A percentile compares a stretch with the other conserved stretches of the same genome.
phyloP scores from a whole-genome alignment of 2,888 invertebrate genomes.

The Heliconius hortense region DNA sequence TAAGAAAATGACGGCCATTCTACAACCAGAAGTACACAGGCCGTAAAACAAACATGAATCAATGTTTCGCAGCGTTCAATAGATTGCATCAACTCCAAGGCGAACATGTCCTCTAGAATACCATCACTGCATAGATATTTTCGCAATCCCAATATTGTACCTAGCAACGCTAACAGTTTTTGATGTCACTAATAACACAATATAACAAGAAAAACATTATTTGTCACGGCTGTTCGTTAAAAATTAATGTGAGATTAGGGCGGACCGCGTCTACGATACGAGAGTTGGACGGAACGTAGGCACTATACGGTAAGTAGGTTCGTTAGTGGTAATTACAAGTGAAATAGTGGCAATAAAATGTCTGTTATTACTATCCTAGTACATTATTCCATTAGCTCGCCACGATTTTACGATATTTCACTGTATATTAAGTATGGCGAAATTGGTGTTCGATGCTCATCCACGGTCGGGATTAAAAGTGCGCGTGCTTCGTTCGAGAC shows the following conservation, averaged over 20 bases:
- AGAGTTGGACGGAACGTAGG: not conserved
- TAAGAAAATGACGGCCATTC: not conserved
- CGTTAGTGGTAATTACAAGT: slow-evolving; percentile 42
- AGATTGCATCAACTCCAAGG: slow-evolving; percentile 47
- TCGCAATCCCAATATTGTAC: slow-evolving; percentile 37
- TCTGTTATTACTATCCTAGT: slow-evolving; percentile 39
- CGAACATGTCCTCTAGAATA: slow-evolving; percentile 47
- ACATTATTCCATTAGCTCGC: slow-evolving; percentile 32
- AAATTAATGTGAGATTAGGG: slow-evolving; percentile 14
- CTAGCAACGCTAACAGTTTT: slow-evolving; percentile 31
- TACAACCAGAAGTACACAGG: slow-evolving; percentile 20
- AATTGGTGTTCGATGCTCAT: slow-evolving; percentile 20
- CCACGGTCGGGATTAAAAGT: slow-evolving; percentile 18
- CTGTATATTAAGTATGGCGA: slow-evolving; percentile 26
- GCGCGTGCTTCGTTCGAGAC: slow-evolving; percentile 31
- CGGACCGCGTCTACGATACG: not conserved
- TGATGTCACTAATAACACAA: slow-evolving; percentile 24
- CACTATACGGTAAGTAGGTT: slow-evolving; percentile 14
- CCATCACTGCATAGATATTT: slow-evolving; percentile 44
- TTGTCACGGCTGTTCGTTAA: slow-evolving; percentile 20
- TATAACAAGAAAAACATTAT: slow-evolving; percentile 3
- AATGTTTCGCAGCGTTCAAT: slow-evolving; percentile 45
- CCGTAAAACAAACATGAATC: slow-evolving; percentile 42
- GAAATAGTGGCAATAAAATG: slow-evolving; percentile 46
- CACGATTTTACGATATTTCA: slow-evolving; percentile 25